phyloP scores from a whole-genome alignment of 2,888 invertebrate genomes.

The Philopedon plagiatum region DNA sequence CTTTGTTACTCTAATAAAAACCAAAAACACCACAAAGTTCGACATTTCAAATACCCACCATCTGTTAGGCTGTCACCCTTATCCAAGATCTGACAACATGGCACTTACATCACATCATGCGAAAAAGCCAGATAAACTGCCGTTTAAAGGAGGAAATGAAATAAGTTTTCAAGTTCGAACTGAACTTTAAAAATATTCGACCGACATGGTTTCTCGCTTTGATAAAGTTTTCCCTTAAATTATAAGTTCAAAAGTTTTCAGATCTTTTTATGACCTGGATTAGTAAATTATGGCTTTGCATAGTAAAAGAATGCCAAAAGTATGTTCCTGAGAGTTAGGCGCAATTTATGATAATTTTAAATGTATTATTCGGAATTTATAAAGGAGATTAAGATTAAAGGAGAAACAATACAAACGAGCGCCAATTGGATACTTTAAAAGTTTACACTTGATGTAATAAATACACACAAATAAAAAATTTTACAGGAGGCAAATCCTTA shows the following conservation, averaged over 20 bases:
- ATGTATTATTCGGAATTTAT: no score
- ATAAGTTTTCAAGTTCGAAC: conserved; percentile 10
- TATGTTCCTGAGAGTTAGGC: neutral
- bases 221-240: conserved; percentile 13
- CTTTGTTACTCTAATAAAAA: neutral
- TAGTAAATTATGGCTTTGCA: conserved; percentile 8
- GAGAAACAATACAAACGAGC: no score
- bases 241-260: conserved; percentile 3
- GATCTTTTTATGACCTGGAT: neutral
- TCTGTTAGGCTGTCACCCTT: neutral
- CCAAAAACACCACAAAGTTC: neutral
- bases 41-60: neutral
- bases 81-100: conserved; percentile 1
- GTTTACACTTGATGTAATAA: no score
- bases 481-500: no score
- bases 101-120: neutral
- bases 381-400: no score
- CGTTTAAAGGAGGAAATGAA: conserved; percentile 18
- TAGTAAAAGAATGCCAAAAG: neutral
- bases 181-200: conserved; percentile 24
- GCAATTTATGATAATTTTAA: no score
- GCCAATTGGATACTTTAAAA: no score
- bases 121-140: conserved; percentile 15
- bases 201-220: conserved; percentile 15
- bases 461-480: no score